These are phyloP conservation scores for Megalopta genalis DNA, from an alignment of 1,140 invertebrate genomes.

Conservation along the genomic window DNA sequence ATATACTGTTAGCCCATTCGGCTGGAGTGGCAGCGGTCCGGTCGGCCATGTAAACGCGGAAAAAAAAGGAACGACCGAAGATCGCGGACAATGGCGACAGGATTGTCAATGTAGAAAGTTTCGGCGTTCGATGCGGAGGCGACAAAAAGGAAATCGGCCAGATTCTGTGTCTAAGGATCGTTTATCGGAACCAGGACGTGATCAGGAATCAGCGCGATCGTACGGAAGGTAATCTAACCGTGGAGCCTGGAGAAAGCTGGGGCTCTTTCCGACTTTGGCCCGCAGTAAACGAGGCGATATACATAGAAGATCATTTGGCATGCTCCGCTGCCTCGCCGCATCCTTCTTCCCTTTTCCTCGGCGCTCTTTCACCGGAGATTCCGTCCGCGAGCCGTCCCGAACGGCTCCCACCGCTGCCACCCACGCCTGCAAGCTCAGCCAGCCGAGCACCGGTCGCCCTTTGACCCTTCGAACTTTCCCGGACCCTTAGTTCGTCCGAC, in stretches of 20 bases:
- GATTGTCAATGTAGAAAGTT: slow-evolving; percentile 34
- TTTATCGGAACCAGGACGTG: slow-evolving; percentile 62
- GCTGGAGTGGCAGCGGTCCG: background rate
- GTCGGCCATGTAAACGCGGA: background rate
- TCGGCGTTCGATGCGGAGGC: background rate
- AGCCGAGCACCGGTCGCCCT: too few relatives aligned
- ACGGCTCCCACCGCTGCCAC: too few relatives aligned
- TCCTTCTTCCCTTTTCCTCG: slow-evolving; percentile 27
- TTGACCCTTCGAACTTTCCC: too few relatives aligned
- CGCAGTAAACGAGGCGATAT: slow-evolving; percentile 58
- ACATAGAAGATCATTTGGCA: slow-evolving; percentile 61
- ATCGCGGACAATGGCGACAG: background rate
- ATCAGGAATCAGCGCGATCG: slow-evolving; percentile 66
- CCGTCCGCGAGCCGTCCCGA: slow-evolving; percentile 38
- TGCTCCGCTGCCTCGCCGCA: slow-evolving; percentile 49
- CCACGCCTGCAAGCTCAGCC: too few relatives aligned
- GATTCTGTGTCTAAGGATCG: background rate
- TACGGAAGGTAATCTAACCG: slow-evolving; percentile 49
- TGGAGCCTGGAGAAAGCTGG: slow-evolving; percentile 68
- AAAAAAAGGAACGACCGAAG: background rate
- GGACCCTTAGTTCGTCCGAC: too few relatives aligned
- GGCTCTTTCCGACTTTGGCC: slow-evolving; percentile 56
- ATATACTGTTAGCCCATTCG: slow-evolving; percentile 22
- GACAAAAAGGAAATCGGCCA: slow-evolving; percentile 24
- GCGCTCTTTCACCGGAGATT: background rate